phyloP scores from a whole-genome alignment of 2,797 vertebrate species.

The Anguilla obscura region DNA sequence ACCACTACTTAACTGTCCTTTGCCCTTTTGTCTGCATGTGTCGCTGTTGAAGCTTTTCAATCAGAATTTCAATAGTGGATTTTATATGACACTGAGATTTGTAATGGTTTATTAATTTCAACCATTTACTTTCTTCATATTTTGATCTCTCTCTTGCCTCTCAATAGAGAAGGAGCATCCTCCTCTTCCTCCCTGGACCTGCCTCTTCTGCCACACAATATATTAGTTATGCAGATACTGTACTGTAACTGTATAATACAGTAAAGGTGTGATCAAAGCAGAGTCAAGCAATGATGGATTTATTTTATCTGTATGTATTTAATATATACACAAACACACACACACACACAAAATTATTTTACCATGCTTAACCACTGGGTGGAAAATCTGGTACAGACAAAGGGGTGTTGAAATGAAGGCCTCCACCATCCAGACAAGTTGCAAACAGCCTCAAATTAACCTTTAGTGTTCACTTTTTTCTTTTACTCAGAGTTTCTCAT shows the following conservation, averaged over 20 bases:
- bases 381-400: not conserved
- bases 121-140: too few relatives aligned
- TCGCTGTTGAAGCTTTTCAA: too few relatives aligned
- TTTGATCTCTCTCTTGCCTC: too few relatives aligned
- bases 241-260: not conserved
- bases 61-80: too few relatives aligned
- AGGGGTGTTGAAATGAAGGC: not conserved
- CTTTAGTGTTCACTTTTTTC: not conserved
- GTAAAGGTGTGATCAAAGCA: not conserved
- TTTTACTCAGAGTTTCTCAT: not conserved
- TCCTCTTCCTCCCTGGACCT: too few relatives aligned
- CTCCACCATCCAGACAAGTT: not conserved
- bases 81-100: too few relatives aligned
- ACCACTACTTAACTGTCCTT: too few relatives aligned
- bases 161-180: too few relatives aligned
- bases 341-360: not conserved
- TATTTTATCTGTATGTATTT: not conserved
- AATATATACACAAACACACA: not conserved
- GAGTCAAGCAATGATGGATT: not conserved
- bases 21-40: too few relatives aligned
- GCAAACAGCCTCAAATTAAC: not conserved
- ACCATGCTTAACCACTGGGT: not conserved
- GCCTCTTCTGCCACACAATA: too few relatives aligned
- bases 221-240: not conserved
- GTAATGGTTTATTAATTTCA: too few relatives aligned